phyloP scores from a whole-genome alignment of 2,797 vertebrate species.

The Rallus crepitans region DNA sequence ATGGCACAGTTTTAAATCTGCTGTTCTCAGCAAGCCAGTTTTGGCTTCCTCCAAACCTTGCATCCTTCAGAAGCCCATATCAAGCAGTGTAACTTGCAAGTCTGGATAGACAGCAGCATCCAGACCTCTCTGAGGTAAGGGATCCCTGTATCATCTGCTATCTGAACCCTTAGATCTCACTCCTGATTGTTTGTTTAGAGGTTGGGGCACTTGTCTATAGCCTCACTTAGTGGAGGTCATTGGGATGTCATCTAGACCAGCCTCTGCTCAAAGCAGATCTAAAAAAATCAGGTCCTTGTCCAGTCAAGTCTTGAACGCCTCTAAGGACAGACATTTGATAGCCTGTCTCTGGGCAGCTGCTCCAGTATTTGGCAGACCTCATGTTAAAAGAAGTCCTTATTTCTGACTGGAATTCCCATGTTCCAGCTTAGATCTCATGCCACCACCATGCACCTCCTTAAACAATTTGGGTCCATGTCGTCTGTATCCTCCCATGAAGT shows the following conservation, averaged over 20 bases:
- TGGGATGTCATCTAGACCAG: no score
- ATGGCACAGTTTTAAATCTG: neutral
- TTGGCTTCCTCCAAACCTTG: neutral
- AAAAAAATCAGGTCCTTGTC: neutral
- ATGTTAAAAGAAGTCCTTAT: neutral
- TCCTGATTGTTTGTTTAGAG: neutral
- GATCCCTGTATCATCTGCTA: neutral
- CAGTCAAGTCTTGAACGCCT: neutral
- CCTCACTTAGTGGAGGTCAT: neutral
- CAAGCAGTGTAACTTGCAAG: neutral
- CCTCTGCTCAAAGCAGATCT: neutral
- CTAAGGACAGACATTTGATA: neutral
- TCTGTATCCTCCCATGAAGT: neutral
- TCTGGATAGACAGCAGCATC: neutral
- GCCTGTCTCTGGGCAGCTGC: neutral
- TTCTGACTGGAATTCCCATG: neutral
- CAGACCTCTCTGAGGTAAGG: neutral
- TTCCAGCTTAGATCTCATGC: neutral
- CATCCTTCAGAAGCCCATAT: neutral
- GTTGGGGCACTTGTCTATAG: neutral
- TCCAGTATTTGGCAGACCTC: neutral
- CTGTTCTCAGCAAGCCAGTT: neutral
- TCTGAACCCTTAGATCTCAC: neutral
- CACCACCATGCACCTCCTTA: neutral
- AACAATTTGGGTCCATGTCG: neutral